Conservation (phyloP, 2,113 vertebrate species). For the Anarrhichthys ocellatus region DNA sequence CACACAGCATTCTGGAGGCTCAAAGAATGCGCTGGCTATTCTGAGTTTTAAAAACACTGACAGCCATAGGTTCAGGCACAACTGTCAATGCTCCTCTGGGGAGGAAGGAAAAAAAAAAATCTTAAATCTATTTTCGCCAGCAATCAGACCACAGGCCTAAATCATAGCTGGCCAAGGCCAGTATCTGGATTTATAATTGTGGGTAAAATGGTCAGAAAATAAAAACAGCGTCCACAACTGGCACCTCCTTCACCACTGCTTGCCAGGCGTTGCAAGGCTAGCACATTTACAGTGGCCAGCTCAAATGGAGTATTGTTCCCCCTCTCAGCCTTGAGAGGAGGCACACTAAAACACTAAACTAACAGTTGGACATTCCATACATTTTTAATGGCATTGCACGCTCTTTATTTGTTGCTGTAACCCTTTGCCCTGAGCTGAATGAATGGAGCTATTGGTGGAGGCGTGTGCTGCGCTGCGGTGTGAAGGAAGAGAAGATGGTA, state of each 20-base stretch:
- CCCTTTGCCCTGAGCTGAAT: constrained; percentile 86
- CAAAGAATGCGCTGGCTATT: constrained; percentile 80
- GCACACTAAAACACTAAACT: constrained; percentile 85
- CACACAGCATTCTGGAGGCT: constrained; percentile 77
- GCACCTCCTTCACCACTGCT: constrained; percentile 59
- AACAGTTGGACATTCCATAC: constrained; percentile 91
- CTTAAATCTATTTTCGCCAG: constrained; percentile 78
- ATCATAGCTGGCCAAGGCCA: constrained; percentile 59
- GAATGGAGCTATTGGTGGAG: constrained; percentile 86
- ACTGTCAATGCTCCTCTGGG: constrained; percentile 81
- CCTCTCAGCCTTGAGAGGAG: constrained; percentile 79
- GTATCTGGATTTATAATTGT: constrained; percentile 77
- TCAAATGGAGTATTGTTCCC: constrained; percentile 83
- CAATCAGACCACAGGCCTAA: constrained; percentile 75
- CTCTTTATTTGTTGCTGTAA: constrained; percentile 93
- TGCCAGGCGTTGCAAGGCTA: constrained; percentile 62
- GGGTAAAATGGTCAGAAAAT: constrained; percentile 71
- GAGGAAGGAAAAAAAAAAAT: constrained; percentile 72
- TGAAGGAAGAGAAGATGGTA: constrained; percentile 71
- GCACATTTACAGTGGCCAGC: constrained; percentile 71
- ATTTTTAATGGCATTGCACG: constrained; percentile 87
- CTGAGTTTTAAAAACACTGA: constrained; percentile 83
- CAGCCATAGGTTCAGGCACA: constrained; percentile 75
- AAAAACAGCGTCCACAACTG: constrained; percentile 73
- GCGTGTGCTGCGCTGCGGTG: constrained; percentile 72